A percentile compares a stretch with the other conserved stretches of the same genome.
Evolutionary conservation across 2,888 invertebrate genomes (phyloP).

Genomic region (Dynastes grantii): DNA sequence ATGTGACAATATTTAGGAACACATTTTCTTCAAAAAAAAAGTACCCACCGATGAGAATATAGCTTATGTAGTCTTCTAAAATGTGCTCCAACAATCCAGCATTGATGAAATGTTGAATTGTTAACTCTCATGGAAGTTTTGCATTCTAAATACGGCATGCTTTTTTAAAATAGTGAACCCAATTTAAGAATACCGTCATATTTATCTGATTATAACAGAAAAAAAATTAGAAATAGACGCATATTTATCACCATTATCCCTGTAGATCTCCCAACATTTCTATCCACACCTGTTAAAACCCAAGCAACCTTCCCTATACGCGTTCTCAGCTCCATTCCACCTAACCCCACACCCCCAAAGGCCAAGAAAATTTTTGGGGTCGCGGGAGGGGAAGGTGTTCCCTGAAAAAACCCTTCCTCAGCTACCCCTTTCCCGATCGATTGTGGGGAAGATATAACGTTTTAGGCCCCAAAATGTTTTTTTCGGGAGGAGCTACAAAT

Average conservation of each 20-base stretch:
- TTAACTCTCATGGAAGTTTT: no score
- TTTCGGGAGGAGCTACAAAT: slow-evolving; percentile 11
- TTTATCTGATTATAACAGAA: background rate
- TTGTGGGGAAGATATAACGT: background rate
- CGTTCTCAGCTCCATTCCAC: background rate
- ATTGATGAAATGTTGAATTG: no score
- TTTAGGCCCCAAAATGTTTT: background rate
- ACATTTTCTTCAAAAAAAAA: no score
- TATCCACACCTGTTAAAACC: background rate
- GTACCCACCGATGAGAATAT: no score
- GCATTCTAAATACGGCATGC: no score
- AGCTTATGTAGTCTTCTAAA: no score
- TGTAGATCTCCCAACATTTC: background rate
- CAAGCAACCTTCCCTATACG: background rate
- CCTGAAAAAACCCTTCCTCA: slow-evolving; percentile 6
- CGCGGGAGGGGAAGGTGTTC: background rate
- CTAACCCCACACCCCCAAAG: background rate
- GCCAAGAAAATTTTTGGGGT: background rate
- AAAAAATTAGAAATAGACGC: background rate
- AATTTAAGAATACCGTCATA: background rate
- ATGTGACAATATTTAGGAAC: no score
- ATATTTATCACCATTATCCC: background rate
- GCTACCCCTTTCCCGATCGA: background rate
- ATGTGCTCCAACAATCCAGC: no score
- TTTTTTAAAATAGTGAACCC: background rate